phyloP scores from a whole-genome alignment of 2,113 vertebrate species.

The Callospermophilus lateralis region DNA sequence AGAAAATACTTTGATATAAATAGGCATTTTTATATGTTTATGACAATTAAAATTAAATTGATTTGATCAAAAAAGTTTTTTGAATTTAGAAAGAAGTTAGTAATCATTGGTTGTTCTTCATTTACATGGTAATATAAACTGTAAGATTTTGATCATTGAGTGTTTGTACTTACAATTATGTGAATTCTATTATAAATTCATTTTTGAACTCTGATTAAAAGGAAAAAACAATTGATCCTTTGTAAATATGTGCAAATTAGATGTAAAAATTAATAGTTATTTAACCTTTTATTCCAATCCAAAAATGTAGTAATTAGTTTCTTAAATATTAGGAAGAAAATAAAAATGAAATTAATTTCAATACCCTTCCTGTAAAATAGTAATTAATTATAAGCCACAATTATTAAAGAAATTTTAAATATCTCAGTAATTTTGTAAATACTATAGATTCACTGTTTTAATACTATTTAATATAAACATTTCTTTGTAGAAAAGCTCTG shows the following conservation, averaged over 20 bases:
- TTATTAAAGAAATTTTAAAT: neutral
- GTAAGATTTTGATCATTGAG: neutral
- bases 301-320: neutral
- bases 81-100: neutral
- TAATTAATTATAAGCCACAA: neutral
- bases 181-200: neutral
- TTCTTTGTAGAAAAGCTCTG: neutral
- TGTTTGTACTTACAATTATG: neutral
- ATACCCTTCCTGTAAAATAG: neutral
- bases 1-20: neutral
- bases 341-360: neutral
- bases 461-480: neutral
- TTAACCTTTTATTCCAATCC: neutral
- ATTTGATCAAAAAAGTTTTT: constrained; percentile 14
- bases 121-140: neutral
- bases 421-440: neutral
- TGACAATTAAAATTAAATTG: neutral
- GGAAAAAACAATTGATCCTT: neutral
- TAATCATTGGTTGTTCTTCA: neutral
- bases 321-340: neutral
- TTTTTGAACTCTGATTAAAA: neutral
- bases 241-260: neutral
- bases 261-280: neutral
- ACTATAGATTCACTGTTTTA: neutral
- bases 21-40: neutral